Evolutionary conservation across 2,888 invertebrate species (phyloP), one percentile per base, ranked within the genome.

Genomic region (Serrognathus titanus): DNA sequence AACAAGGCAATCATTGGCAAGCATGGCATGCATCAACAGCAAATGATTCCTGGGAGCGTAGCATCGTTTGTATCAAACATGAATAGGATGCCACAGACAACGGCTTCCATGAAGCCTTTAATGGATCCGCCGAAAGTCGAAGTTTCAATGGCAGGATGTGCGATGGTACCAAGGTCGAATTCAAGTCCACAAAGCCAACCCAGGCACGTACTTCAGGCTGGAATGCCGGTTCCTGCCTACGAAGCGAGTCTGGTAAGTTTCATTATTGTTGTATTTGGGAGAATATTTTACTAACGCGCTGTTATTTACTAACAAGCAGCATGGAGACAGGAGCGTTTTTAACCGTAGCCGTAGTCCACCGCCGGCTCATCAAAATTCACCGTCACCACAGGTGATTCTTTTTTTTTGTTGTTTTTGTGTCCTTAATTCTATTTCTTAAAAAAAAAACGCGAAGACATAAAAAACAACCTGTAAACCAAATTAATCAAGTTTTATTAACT

Each of bases 291-390:
- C 62, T 65, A 66, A 63, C 63, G 60, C 63, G 63, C 62, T 65
- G 63, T 67, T 63, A 60, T 69, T 64, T 67, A 74, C 73, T 75
- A 75, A 76, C 82, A 80, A 77, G 75, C 84, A 87, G 87, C 85
- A 81, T 74, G 76, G 81, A 63, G 75, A 75, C 39, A 66, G 72
- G 62, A 71, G 70, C 66, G 63, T 71, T 61, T 73, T 71, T 69
- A 75, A 75, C 69, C 68, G 73, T 60, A 74, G 80, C 73, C 86
- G 89, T 81, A 89, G 89, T 78, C 91, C 90, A 71, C 91, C 91
- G 72, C 91, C 91, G 74, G 91, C 92, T 68, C 91, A 91, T 79
- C 91, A 90, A 82, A 90, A 87, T 74, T 86, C 87, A 72, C 87
- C 87, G 68, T 83, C 86, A 74, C 83, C 85, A 74, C 82, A 86